Evolutionary conservation across 2,888 invertebrate genomes (phyloP), one percentile per base, ranked within the genome.

Genomic region (Chrysopilus asiliformis): DNA sequence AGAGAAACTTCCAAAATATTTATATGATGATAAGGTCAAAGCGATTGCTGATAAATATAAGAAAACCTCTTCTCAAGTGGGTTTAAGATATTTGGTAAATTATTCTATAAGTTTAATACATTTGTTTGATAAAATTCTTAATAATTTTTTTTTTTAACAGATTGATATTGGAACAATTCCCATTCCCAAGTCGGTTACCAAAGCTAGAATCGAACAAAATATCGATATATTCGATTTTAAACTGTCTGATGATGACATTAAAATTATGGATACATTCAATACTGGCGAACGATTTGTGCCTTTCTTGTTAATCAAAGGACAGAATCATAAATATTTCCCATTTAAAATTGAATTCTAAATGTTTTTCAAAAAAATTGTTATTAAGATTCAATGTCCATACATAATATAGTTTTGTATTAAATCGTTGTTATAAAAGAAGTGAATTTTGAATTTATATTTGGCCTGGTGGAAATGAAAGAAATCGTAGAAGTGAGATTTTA

Each of bases 31-130:
- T 3, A 51, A 66, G 45, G 62, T 86, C 2, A 62, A 70, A 42
- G 56, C 57, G 14, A 67, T 86, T 33, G 81, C 74, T 0, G 65
- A 69, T 2, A 78, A 75, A 48, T 71, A 80, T 50, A 66, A 65
- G 1, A 84, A 83, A 59, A 69, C 68, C 2, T 51, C 72, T 0
- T 73, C 79, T 1, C 84, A 85, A 58, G 69, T 85, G 3, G 66
- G 83, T 15, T 65, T 84, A 26, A 71, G 79, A 56, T 62, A 57
- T 47, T 48, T 61, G 53, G 62, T 59, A 46, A 81, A 49, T 71
- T 83, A 2, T 77, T 79, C 47, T 64, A 83, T 3, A 77, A 76
- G 45, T 80, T 86, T 50, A 74, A 72, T 19, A 70, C 72, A 22
- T 55, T 86, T 16, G 71, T 76, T 0, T 59, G 74, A 2, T 84